Conservation (phyloP, 2,113 vertebrate species). For the Delphinapterus leucas region DNA sequence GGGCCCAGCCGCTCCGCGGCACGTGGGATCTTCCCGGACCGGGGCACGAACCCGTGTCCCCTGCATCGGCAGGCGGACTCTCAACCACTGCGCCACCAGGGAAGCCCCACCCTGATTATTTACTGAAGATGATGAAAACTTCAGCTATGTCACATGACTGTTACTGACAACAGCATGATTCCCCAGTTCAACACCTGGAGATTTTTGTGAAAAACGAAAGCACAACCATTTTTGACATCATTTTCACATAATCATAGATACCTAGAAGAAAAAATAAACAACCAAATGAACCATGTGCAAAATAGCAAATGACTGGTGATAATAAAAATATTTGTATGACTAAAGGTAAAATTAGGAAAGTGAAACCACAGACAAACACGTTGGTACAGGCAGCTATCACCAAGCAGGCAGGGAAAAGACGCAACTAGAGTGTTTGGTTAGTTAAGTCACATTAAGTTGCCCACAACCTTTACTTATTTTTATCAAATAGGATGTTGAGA, state of each 20-base stretch:
- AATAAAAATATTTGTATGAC: background rate
- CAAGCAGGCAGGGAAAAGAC: background rate
- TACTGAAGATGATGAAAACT: background rate
- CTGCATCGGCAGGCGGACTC: too few species aligned
- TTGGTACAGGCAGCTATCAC: background rate
- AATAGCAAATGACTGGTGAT: background rate
- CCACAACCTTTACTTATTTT: background rate
- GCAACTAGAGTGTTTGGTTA: background rate
- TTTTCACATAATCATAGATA: background rate
- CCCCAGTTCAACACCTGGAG: background rate
- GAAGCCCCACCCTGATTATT: background rate
- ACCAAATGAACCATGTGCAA: background rate
- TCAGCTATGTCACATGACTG: background rate
- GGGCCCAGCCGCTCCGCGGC: too few species aligned
- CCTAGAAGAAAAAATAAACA: background rate
- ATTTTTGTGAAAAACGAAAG: background rate
- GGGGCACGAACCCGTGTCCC: too few species aligned
- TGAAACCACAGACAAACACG: background rate
- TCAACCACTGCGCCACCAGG: too few species aligned
- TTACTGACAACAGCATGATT: background rate
- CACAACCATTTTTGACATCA: background rate
- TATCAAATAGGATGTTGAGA: background rate
- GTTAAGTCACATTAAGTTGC: background rate
- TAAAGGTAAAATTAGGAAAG: background rate
- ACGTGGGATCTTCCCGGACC: too few species aligned